Base-by-base conservation (phyloP, 1,140 invertebrate species). In the Zaprionus nigranus region DNA sequence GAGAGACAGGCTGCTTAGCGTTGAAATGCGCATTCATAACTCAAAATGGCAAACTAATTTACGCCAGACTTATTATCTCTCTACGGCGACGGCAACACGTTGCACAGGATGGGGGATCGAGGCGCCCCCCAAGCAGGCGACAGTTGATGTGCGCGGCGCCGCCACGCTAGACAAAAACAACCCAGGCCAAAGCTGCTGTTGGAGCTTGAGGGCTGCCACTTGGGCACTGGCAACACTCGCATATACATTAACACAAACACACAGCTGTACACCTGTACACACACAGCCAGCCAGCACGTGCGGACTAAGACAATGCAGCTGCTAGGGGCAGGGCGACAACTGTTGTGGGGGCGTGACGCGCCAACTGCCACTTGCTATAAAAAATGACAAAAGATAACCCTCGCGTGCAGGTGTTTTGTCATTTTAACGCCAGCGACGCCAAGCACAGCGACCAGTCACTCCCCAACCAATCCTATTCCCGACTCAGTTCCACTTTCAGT, bases 1-100 rank as follows among this genome's bases (percentile, higher is more conserved):
- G 56, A 36, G 17, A 5, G 34, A 22, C 28, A 36, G 57, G 4
- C 22, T 43, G 68, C 22, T 46, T 30, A 49, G 22, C 64, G 80
- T 68, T 71, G 81, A 85, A 90, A 85, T 85, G 85, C 85, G 85
- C 86, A 90, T 90, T 90, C 86, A 90, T 90, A 90, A 90, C 85
- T 90, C 85, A 90, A 88, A 90, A 90, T 90, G 79, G 85, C 85
- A 90, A 90, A 90, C 85, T 90, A 90, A 90, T 90, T 90, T 90
- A 90, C 79, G 85, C 81, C 85, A 85, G 86, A 77, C 85, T 86
- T 90, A 90, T 88, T 88, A 88, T 88, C 85, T 90, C 68, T 69
- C 60, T 46, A 46, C 40, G n/a, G 40, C 78, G 63, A 72, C 81
- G 78, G 81, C 84, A 88, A 84, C 85, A 84, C 78, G 71, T 73